Evolutionary conservation across 2,797 vertebrate genomes (phyloP), one percentile per base, ranked within the genome.

Genomic region (Sebastes itinus): DNA sequence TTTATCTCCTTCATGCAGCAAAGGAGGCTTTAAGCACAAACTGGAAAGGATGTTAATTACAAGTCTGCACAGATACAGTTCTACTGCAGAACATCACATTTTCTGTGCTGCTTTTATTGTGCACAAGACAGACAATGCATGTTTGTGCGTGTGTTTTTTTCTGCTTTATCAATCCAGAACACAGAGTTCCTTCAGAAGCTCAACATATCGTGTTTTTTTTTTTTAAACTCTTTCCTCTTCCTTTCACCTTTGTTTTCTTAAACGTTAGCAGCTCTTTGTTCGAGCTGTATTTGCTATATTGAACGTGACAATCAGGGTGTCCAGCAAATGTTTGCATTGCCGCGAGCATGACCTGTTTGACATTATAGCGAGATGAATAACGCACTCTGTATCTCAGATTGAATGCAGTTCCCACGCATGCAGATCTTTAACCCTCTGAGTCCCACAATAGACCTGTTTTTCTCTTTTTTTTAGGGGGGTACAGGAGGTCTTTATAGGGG

Each of bases 1-100:
- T 75, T 75, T 62, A 80, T 73, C 63, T 68, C 35, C 16, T 2
- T 33, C 46, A 22, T 28, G 46, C 30, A 83, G 77, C 54, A 54
- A 68, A 64, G 4, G 61, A 64, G 13, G 23, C 13, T 81, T 69
- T 55, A 12, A 59, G 38, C 22, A 58, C 80, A 71, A 55, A 49
- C 58, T 59, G 12, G 18, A 7, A 8, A 52, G 6, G 27, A 33
- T 25, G 22, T 65, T n/a, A 38, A 14, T 32, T 56, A 32, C 18
- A 64, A n/a, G 10, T 52, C 13, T 9, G 7, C n/a, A 49, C 25
- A 54, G 42, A 65, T 33, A 33, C 28, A 18, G 7, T 56, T 75
- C 28, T 32, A 0, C 46, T 59, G 20, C 54, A 28, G 5, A 7
- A 14, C 46, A 10, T 33, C 16, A 25, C 18, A 54, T 54, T 54